Conservation (phyloP, 2,113 vertebrate species). For the Sinocyclocheilus rhinocerous region DNA sequence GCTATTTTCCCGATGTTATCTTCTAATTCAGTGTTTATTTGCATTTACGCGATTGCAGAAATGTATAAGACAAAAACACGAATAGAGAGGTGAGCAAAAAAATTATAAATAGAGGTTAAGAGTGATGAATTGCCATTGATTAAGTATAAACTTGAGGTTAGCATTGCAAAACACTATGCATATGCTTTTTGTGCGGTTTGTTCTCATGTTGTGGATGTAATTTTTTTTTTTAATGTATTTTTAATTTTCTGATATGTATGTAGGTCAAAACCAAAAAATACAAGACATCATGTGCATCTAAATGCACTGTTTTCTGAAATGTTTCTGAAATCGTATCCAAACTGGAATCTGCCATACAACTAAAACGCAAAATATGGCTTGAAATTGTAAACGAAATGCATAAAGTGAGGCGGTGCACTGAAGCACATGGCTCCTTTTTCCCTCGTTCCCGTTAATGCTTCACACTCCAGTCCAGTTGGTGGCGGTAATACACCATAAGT, state of each 20-base stretch:
- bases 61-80: background rate
- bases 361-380: background rate
- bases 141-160: background rate
- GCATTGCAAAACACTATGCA: too few relatives aligned
- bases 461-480: too few relatives aligned
- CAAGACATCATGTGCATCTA: background rate
- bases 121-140: background rate
- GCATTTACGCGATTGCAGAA: background rate
- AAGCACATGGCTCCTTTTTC: too few relatives aligned
- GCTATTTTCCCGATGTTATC: background rate
- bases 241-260: background rate
- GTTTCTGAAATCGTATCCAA: background rate
- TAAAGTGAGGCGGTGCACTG: background rate
- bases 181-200: background rate
- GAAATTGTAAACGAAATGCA: background rate
- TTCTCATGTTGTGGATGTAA: background rate
- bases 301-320: background rate
- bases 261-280: background rate
- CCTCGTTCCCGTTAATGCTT: too few relatives aligned
- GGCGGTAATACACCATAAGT: too few relatives aligned
- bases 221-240: background rate
- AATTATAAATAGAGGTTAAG: too few relatives aligned
- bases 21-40: background rate
- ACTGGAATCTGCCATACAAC: background rate
- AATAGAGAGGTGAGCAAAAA: background rate